These are phyloP conservation scores for Myiagra hebetior DNA, from an alignment of 2,113 vertebrate species.

Conservation along the genomic window DNA sequence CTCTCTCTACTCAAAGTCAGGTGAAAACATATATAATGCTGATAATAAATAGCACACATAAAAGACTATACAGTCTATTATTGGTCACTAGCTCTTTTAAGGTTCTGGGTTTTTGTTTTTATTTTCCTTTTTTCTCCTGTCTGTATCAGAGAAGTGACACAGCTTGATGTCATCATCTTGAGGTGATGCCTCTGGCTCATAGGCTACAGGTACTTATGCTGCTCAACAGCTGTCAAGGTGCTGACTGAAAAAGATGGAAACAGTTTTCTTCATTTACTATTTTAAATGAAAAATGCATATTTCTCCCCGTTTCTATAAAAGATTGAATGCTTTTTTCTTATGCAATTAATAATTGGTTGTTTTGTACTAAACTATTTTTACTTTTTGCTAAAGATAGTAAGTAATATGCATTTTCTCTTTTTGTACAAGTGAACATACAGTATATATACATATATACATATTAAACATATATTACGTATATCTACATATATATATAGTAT, in stretches of 20 bases:
- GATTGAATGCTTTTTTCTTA: neutral
- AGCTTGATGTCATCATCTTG: neutral
- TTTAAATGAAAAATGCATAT: neutral
- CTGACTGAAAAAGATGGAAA: neutral
- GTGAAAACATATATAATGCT: fast-evolving
- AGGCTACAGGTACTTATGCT: neutral
- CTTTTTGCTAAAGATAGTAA: neutral
- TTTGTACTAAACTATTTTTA: neutral
- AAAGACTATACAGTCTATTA: neutral
- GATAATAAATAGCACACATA: fast-evolving
- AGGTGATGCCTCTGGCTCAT: neutral
- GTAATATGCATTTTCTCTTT: neutral
- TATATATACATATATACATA: neutral
- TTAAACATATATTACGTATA: neutral
- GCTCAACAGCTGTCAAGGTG: neutral
- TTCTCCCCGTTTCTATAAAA: neutral
- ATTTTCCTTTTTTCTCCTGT: neutral
- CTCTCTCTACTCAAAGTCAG: neutral
- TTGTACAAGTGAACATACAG: neutral
- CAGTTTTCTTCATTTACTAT: neutral
- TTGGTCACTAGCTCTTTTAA: neutral
- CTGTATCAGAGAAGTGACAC: neutral
- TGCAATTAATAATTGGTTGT: neutral
- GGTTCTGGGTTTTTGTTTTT: fast-evolving
- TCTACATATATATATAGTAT: neutral